Evolutionary conservation across 2,888 invertebrate species (phyloP), one percentile per base, ranked within the genome.

Genomic region (Pterostichus madidus): DNA sequence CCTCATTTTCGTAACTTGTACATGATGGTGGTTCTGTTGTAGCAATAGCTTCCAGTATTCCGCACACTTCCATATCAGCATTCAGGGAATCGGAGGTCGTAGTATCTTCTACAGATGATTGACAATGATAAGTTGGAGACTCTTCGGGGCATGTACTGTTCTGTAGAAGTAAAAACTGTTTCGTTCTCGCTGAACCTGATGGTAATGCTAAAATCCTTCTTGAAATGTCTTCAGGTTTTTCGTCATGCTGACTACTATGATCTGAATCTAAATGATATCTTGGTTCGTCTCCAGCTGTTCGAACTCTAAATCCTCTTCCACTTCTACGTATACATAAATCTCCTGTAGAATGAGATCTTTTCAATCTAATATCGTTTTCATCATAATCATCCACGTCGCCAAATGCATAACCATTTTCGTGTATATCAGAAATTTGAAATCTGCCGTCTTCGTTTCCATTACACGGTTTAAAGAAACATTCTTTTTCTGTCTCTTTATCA

Each of bases 351-450:
- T 91, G 91, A 1, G 91, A 91, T 56, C 91, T 85, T 83, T 90
- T 90, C 84, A 91, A 85, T 84, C 90, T 85, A 11, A 88, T 87
- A 64, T 89, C 89, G 39, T 86, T 86, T 75, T 90, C 90, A 59
- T 90, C 89, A 80, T 88, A 89, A 39, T 90, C 89, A 15, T 88
- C 87, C 8, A 87, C 87, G 83, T 90, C 89, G 56, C 88, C 88
- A 85, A 90, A 89, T 15, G 88, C 87, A 79, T 87, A 87, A 77
- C 91, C 91, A 78, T 90, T 91, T 85, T 91, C 91, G 84, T 92
- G 92, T 32, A 92, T 90, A 85, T 92, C 92, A 1, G 91, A 91
- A 81, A 91, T 91, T 86, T 91, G 90, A 86, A 92, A 92, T 24
- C 91, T 87, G 0, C 92, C 92, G 86, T 92, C 91, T 86, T 91